phyloP scores from a whole-genome alignment of 2,888 invertebrate genomes.

The Heliconius ethilla region DNA sequence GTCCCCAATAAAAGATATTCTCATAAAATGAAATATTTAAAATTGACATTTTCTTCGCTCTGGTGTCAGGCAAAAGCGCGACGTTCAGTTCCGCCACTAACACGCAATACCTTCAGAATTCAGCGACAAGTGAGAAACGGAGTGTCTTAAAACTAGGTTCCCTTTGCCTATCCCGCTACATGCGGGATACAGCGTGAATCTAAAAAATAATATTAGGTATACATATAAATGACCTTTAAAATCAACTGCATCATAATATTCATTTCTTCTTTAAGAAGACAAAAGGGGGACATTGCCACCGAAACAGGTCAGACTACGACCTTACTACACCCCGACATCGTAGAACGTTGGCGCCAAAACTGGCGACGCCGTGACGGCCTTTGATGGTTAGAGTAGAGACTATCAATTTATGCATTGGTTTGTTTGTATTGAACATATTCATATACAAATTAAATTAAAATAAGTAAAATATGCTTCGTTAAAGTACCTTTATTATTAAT shows the following conservation, averaged over 20 bases:
- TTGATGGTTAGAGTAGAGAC: constrained; percentile 53
- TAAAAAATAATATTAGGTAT: background rate
- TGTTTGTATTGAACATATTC: background rate
- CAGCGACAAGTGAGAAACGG: no score
- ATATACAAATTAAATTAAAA: background rate
- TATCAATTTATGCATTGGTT: constrained; percentile 48
- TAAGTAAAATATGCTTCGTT: background rate
- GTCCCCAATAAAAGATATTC: no score
- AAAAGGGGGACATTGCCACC: constrained; percentile 31
- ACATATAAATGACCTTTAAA: background rate
- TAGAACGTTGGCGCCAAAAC: constrained; percentile 73
- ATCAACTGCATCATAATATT: background rate
- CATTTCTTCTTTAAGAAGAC: background rate
- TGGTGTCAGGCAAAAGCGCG: no score
- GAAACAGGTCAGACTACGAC: constrained; percentile 64
- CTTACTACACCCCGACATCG: constrained; percentile 60
- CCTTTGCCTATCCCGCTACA: no score
- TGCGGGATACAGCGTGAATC: background rate
- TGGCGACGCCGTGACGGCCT: constrained; percentile 67
- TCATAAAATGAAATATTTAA: no score
- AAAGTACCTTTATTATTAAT: no score
- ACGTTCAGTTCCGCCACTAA: no score
- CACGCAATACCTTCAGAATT: no score
- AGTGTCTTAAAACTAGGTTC: no score
- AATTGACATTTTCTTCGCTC: no score